Base-by-base conservation (phyloP, 1,140 invertebrate species). In the Drosophila ficusphila region DNA sequence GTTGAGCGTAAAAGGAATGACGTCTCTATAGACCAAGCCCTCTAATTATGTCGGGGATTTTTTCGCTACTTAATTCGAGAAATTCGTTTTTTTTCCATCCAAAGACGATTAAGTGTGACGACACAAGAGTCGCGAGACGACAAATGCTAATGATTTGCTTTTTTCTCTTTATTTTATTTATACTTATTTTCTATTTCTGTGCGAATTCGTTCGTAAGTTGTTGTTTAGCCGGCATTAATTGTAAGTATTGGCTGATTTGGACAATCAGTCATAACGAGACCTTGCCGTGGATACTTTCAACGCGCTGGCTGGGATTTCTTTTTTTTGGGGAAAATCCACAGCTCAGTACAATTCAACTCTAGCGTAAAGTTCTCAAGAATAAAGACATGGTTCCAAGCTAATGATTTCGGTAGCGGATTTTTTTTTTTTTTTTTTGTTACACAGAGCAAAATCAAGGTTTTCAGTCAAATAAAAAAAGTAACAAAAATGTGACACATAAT, bases 71-170 rank as follows among this genome's bases (percentile, higher is more conserved):
- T 72, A 73, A 64, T 18, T 52, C 27, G 46, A 72, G 68, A 71
- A 71, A 71, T 60, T 39, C 9, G 21, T 7, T 42, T 42, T 44
- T 25, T n/a, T 34, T 54, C 2, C 9, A 12, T 23, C 36, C 12
- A 71, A 71, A 71, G 53, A 34, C 54, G 68, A 36, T 71, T 71
- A 71, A 42, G 54, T 71, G 54, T 71, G 68, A 71, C 68, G 68
- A 72, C 68, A 69, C 62, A 9, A 53, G 23, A 47, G 19, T 1
- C 34, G 29, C 29, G n/a, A 71, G 67, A 38, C 52, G 4, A 6
- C 29, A 11, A 46, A 49, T 56, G 44, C 33, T 46, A 51, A 64
- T 46, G 41, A 9, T 1, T 5, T 34, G 48, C 52, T 41, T 65
- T 61, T 57, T 71, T 71, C 9, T 2, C 25, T 21, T 71, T 60